Evolutionary conservation across 2,888 invertebrate genomes (phyloP), one percentile per base, ranked within the genome.

Genomic region (Drosophila maculinotata): DNA sequence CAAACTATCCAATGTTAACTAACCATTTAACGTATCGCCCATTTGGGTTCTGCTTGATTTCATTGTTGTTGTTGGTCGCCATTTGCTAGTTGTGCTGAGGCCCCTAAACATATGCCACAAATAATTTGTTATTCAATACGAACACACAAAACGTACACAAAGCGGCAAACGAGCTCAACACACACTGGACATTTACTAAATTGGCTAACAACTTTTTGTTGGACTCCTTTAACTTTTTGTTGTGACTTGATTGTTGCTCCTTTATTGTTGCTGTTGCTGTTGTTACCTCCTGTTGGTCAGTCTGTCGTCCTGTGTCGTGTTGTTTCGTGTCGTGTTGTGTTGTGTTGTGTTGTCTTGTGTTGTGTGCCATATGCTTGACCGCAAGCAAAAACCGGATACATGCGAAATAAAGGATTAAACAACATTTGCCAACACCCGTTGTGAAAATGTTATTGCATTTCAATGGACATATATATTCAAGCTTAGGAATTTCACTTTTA

Each of bases 81-180:
- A n/a, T n/a, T 26, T 48, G 39, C 17, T 25, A 38, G 51, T 70
- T 54, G 39, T 59, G 67, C 45, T 44, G 35, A 17, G 56, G 60
- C 74, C 48, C 51, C 76, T 44, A 59, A 82, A 69, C 85, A 85
- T 82, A 85, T 83, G 80, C 76, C 66, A 70, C 83, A 83, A 73
- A 80, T 78, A 73, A 83, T 85, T 82, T 83, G 82, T 85, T 83
- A 83, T 83, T 85, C 82, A 85, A 83, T 85, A 69, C 85, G 80
- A 78, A 77, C 82, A 75, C 79, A 71, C 71, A 73, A 69, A 84
- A 80, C 69, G 84, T 70, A 81, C 81, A 81, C 84, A 76, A 77
- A 77, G 76, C 76, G 72, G 82, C 75, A 82, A 85, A 85, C 85
- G 70, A 82, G 82, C 63, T 47, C 38, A 42, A 33, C 47, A 49